Evolutionary conservation across 1,140 invertebrate genomes (phyloP), one percentile per base, ranked within the genome.

Genomic region (Phymorhynchus buccinoides): DNA sequence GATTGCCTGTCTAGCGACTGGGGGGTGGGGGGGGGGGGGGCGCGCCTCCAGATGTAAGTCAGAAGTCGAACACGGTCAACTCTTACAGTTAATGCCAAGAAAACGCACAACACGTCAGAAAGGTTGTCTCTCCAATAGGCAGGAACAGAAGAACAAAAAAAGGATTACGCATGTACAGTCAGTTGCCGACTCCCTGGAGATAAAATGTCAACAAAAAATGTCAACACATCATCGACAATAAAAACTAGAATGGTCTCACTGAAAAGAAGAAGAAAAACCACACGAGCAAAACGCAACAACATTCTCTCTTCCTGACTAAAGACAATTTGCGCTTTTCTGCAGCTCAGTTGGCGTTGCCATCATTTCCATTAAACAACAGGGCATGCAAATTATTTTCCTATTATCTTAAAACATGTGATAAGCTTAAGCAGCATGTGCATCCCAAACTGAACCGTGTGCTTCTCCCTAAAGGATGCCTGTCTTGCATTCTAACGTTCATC

Each of bases 81-180:
- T 32, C 35, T 6, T 12, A 4, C 6, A 37, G 9, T 32, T 71
- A 71, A 71, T 37, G 35, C 68, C 14, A 35, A 71, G 35, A 37
- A 71, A 71, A 71, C 68, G 35, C 68, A 71, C 68, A 71, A 71
- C 68, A 71, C 30, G 6, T 71, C 68, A 62, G 14, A 62, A n/a
- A 12, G 68, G n/a, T 37, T 71, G 30, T 32, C 68, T 4, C 35
- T 32, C 68, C 27, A 35, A 35, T 32, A 71, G 12, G 0, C 68
- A 22, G 68, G 30, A 71, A 71, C 68, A 35, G 32, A 9, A 35
- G 6, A 30, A 52, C 9, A 52, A 52, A 7, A 71, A 32, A 32
- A 71, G 12, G 68, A 35, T 32, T 71, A 71, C 30, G 35, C 68
- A 71, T 32, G 2, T 35, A 32, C 6, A 12, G 7, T 71, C 35